phyloP scores from a whole-genome alignment of 2,888 invertebrate species.

The Ormyrus pomaceus region DNA sequence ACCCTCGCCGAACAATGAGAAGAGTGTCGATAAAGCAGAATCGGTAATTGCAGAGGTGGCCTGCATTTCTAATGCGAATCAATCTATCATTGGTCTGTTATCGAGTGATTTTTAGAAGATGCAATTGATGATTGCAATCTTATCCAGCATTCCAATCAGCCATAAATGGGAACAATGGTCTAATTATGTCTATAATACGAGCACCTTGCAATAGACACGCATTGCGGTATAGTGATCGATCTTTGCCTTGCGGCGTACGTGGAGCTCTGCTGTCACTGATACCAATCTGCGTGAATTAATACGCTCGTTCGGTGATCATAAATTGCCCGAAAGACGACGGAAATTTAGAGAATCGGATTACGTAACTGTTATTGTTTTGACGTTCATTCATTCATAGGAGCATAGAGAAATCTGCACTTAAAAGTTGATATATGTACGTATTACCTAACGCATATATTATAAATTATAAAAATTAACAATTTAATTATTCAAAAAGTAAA shows the following conservation, averaged over 20 bases:
- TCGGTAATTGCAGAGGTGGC: too few relatives aligned
- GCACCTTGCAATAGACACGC: slow-evolving; percentile 46
- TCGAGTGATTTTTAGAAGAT: background rate
- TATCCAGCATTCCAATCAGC: slow-evolving; percentile 45
- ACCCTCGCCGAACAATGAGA: too few relatives aligned
- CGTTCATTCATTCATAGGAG: too few relatives aligned
- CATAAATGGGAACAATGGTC: slow-evolving; percentile 47
- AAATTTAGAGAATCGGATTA: slow-evolving; percentile 14
- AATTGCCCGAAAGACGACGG: slow-evolving; percentile 27
- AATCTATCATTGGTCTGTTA: too few relatives aligned
- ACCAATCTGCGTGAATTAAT: slow-evolving; percentile 47
- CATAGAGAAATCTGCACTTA: too few relatives aligned
- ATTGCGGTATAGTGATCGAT: slow-evolving; percentile 51
- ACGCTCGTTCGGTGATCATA: slow-evolving; percentile 20
- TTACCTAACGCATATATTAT: too few relatives aligned
- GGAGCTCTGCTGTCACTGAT: slow-evolving; percentile 17
- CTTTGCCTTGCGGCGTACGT: slow-evolving; percentile 16
- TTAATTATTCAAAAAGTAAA: too few relatives aligned
- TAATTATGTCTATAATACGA: slow-evolving; percentile 47
- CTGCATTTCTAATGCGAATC: too few relatives aligned
- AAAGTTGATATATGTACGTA: too few relatives aligned
- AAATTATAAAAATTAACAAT: too few relatives aligned
- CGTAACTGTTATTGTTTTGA: background rate
- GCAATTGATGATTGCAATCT: slow-evolving; percentile 17
- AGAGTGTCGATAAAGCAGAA: too few relatives aligned